These are phyloP conservation scores for Caenorhabditis sp. DNA, from an alignment of 2,888 invertebrate genomes.

Conservation along the genomic window DNA sequence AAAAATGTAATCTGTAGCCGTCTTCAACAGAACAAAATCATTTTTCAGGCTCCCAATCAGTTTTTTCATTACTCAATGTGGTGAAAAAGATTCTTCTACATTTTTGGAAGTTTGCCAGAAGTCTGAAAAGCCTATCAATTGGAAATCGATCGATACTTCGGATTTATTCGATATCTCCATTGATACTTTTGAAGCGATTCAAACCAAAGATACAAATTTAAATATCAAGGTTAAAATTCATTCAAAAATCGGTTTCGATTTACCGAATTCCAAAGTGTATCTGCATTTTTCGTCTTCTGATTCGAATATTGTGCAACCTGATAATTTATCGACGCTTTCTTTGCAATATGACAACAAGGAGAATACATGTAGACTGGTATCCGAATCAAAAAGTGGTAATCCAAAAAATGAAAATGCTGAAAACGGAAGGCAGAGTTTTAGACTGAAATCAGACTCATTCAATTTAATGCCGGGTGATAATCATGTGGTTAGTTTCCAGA, in stretches of 20 bases:
- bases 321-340: conserved; percentile 19
- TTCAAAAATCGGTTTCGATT: conserved; percentile 20
- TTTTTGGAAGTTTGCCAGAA: background rate
- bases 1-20: no score
- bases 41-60: background rate
- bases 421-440: background rate
- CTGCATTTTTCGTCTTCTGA: conserved; percentile 11
- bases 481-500: background rate
- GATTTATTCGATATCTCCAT: conserved; percentile 19
- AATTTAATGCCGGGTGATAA: conserved; percentile 10
- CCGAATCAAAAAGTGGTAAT: conserved; percentile 10
- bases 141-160: background rate
- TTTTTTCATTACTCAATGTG: background rate
- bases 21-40: no score
- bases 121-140: background rate
- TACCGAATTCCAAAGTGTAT: conserved; percentile 18
- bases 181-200: conserved; percentile 22
- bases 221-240: conserved; percentile 7
- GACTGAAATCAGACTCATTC: no score
- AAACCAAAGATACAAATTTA: conserved; percentile 27
- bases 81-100: background rate
- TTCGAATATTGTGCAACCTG: conserved; percentile 8
- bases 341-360: conserved; percentile 30
- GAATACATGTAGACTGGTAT: conserved; percentile 27
- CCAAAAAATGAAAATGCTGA: background rate